Base-by-base conservation (phyloP, 2,888 invertebrate species). In the Mayetiola destructor region DNA sequence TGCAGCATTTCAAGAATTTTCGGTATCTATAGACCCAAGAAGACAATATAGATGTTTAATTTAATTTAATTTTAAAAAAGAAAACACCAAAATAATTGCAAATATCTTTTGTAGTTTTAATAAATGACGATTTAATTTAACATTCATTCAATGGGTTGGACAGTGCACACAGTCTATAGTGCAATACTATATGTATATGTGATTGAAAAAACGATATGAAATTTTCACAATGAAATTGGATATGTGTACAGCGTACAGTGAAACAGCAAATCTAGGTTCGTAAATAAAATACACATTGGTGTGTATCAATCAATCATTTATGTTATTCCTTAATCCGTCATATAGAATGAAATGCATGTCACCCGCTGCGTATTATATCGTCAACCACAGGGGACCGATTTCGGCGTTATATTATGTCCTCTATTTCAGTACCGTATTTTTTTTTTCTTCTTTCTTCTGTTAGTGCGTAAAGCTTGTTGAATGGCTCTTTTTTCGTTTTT, bases 281-380 rank as follows among this genome's bases (percentile, higher is more conserved):
- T 5, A n/a, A 48, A 48, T 48, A 23, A 27, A 23, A 48, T 48
- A 48, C n/a, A n/a, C 48, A 48, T 48, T 48, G 48, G 48, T 53
- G 30, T 53, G 30, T 53, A 53, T 53, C 53, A 53, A 53, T 53
- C 53, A 53, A 53, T 53, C 53, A 53, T 53, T 53, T 53, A 48
- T 48, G 48, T 48, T 48, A 29, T 53, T 53, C 53, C 56, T 42
- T 56, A 56, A 56, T 56, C 56, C 56, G 42, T 56, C 42, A 56
- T 56, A 56, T 42, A 42, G 39, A 42, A 40, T 39, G 54, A 53
- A 53, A 57, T 54, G 54, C 39, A 29, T 55, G 48, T 56, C 56
- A 58, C 58, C 58, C 58, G 58, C 58, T 58, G 58, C 39, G 58
- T 56, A 56, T 58, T 58, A 58, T 58, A 58, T 58, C 56, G 58